Evolutionary conservation across 2,113 vertebrate genomes (phyloP).

Genomic region (Pagrus major): DNA sequence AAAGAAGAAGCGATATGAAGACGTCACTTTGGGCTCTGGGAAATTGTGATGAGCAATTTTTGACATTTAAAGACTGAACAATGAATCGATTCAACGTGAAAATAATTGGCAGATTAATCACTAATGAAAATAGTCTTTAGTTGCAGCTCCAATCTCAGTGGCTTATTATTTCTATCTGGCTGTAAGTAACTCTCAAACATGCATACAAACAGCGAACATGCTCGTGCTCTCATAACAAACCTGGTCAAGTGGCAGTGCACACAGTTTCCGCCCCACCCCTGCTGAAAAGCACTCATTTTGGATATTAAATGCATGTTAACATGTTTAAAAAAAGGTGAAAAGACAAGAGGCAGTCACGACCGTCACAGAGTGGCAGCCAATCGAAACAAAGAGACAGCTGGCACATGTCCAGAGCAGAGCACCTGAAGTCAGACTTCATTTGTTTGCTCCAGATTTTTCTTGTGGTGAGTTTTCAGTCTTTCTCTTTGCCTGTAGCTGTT

Average conservation of each 20-base stretch:
- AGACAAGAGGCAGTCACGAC: background rate
- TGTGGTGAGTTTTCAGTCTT: background rate
- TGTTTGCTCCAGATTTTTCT: constrained; percentile 28
- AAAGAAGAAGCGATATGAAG: too few relatives aligned
- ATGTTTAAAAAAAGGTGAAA: background rate
- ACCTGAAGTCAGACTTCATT: constrained; percentile 20
- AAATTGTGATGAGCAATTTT: too few relatives aligned
- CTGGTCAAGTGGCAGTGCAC: background rate
- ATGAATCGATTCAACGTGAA: too few relatives aligned
- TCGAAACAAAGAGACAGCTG: constrained; percentile 2
- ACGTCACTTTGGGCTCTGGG: too few relatives aligned
- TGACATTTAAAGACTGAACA: too few relatives aligned
- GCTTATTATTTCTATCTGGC: too few relatives aligned
- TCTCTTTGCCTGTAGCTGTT: constrained; percentile 35
- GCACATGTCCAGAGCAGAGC: background rate
- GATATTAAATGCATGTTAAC: background rate
- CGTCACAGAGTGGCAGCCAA: background rate
- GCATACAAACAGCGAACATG: background rate
- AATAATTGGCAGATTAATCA: too few relatives aligned
- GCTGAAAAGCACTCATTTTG: background rate
- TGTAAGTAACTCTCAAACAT: too few relatives aligned
- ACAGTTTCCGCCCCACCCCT: background rate
- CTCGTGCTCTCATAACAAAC: background rate
- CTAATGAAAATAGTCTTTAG: too few relatives aligned
- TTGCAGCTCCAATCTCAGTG: too few relatives aligned